Conservation (phyloP, 2,797 vertebrate genomes). For the Enteromius paludinosus region DNA sequence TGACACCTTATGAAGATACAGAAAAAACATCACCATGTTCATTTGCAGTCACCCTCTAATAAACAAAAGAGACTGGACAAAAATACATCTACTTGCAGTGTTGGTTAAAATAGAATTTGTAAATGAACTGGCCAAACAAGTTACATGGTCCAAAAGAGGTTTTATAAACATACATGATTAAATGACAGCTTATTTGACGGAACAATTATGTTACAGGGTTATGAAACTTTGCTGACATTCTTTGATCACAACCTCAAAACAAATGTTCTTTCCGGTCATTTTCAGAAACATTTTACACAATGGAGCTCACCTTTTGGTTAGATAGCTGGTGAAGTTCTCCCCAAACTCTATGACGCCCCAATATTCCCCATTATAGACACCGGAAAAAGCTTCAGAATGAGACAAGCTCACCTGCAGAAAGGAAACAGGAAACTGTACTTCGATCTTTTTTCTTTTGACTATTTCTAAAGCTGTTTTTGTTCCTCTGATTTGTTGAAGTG, state of each 20-base stretch:
- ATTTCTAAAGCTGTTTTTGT: background rate
- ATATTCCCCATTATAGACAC: slow-evolving; percentile 77
- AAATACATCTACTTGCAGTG: background rate
- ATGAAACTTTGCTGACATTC: background rate
- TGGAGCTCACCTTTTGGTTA: slow-evolving; percentile 77
- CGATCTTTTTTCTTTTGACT: background rate
- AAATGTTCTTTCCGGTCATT: background rate
- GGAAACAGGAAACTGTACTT: background rate
- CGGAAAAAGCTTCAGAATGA: slow-evolving; percentile 76
- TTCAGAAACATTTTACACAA: background rate
- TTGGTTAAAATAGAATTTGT: background rate
- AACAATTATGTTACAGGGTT: background rate
- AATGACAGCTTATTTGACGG: background rate
- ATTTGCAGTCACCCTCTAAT: background rate
- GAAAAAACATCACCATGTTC: background rate
- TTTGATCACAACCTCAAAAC: slow-evolving; percentile 14
- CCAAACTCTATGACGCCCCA: slow-evolving; percentile 81
- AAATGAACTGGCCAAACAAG: background rate
- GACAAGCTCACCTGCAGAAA: slow-evolving; percentile 71
- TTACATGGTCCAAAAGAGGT: background rate
- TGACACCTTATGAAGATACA: background rate
- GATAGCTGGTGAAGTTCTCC: slow-evolving; percentile 81
- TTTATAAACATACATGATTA: background rate
- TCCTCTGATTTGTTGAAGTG: slow-evolving; percentile 23
- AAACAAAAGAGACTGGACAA: background rate